Conservation (phyloP, 2,797 vertebrate species). For the Molossus molossus region DNA sequence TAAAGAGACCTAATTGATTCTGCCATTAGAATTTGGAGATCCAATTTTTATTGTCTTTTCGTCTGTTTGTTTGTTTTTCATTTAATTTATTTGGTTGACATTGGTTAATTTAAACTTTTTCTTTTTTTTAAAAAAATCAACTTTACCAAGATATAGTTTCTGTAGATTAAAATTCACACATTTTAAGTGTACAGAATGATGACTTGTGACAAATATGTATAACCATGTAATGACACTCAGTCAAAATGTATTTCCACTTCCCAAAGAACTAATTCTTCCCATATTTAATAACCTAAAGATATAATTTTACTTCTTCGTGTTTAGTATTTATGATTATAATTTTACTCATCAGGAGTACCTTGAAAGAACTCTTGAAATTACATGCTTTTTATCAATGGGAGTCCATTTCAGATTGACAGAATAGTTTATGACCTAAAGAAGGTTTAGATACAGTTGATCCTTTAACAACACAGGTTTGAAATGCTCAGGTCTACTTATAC, state of each 20-base stretch:
- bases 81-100: neutral
- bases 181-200: neutral
- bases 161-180: neutral
- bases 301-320: slow-evolving; percentile 32
- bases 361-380: neutral
- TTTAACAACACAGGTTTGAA: neutral
- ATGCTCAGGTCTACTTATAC: neutral
- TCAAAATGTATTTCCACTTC: neutral
- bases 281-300: slow-evolving; percentile 56
- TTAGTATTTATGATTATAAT: neutral
- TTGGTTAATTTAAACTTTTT: neutral
- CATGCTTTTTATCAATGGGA: neutral
- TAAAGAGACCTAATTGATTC: neutral
- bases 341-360: neutral
- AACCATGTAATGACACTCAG: neutral
- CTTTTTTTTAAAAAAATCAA: neutral
- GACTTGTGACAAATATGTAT: neutral
- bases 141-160: neutral
- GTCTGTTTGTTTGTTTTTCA: neutral
- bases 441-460: neutral
- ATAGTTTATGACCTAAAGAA: neutral
- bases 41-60: slow-evolving; percentile 18
- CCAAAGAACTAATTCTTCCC: neutral
- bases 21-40: slow-evolving; percentile 12
- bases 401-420: slow-evolving; percentile 19